Evolutionary conservation across 2,888 invertebrate genomes (phyloP), one percentile per base, ranked within the genome.

Genomic region (Dinocampus coccinellae): DNA sequence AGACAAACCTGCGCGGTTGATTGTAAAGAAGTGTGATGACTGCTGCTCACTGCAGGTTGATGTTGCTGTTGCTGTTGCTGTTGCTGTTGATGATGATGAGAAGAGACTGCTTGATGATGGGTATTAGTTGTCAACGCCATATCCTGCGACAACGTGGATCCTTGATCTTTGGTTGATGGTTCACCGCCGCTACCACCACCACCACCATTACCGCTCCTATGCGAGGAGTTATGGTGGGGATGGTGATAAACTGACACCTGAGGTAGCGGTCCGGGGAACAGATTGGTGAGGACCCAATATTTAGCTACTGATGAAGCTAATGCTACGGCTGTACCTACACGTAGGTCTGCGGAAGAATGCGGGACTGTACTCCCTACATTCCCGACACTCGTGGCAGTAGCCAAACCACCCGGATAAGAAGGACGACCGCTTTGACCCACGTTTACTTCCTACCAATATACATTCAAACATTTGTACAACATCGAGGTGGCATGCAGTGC

Each of bases 241-340:
- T 85, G 85, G 76, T 93, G 88, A 85, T 92, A 93, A 67, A 93
- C 92, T 60, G 92, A 92, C 66, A 93, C 93, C 90, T 93, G 93
- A 73, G 93, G 93, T 86, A 93, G 90, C 64, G 93, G 93, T 71
- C 93, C 92, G 69, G 94, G 94, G 85, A 94, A 92, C 78, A 94
- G 89, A 90, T 94, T 94, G 75, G 94, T 94, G 86, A 95, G 91
- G 84, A 94, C 94, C 94, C 94, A 94, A 88, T 94, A 94, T 88
- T 94, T 94, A 77, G 94, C 93, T 83, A 93, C 93, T 89, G 91
- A 93, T 85, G 92, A 92, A 73, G 87, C 87, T 88, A 93, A 90
- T 83, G 93, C 92, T 82, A 93, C 92, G 69, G 90, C 90, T 80
- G 88, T 88, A 85, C 88, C 88, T 85, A 88, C 88, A 75, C 88